Evolutionary conservation across 2,888 invertebrate species (phyloP), one percentile per base, ranked within the genome.

Genomic region (Thalpophila matura): DNA sequence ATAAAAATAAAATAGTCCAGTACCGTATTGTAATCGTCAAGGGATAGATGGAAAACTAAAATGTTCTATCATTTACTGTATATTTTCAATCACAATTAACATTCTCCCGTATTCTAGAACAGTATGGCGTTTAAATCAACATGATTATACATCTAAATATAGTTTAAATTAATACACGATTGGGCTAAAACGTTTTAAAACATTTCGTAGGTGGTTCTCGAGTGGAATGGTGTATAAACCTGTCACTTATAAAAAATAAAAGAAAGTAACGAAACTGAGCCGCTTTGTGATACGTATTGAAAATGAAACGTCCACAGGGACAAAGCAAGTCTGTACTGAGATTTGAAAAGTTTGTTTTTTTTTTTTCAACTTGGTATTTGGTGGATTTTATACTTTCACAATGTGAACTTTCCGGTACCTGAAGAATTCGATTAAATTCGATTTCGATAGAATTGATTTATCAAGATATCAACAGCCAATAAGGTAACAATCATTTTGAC

Each of bases 161-260:
- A 77, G 9, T 49, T 79, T 68, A 75, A 74, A 74, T 77, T 77
- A 79, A 74, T 80, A 76, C 66, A 74, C 68, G 76, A 77, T 81
- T 79, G 75, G 69, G 75, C 61, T 77, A 66, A 61, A 79, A 70
- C 70, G 62, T 71, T 50, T n/a, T 61, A 45, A 62, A 74, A 68
- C 67, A 72, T 73, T 71, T 77, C 64, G 55, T 74, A 77, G 83
- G 82, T 85, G 84, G 82, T 83, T 71, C 54, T 69, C 74, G 56
- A 69, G 80, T 88, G 89, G 89, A 89, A 89, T 88, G 86, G 72
- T 83, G 82, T 75, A 74, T 68, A 79, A 75, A 78, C 73, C 76
- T 80, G 81, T 71, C 78, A 76, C 61, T 47, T 65, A 70, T 20
- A 58, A 42, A 49, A n/a, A 35, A 57, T 42, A 60, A 58, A 67